Percentiles rank a stretch among this genome's conserved stretches.
Evolutionary conservation across 2,888 invertebrate species (phyloP).

Genomic region (Ferdinandea cuprea): DNA sequence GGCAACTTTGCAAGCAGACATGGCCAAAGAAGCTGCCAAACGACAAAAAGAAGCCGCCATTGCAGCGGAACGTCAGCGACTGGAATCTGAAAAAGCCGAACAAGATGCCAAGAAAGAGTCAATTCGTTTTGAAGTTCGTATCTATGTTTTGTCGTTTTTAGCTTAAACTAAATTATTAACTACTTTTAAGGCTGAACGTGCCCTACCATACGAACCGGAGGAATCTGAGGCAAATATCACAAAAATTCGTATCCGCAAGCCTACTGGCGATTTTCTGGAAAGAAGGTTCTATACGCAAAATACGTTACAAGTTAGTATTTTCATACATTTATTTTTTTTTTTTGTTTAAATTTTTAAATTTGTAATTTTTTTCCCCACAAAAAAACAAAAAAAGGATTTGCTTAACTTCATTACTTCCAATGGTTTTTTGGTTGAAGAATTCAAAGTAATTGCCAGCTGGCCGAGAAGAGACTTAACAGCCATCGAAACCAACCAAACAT

Average conservation of each 20-base stretch:
- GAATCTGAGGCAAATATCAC: slow-evolving; percentile 85
- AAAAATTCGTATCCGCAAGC: slow-evolving; percentile 92
- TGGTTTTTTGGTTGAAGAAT: slow-evolving; percentile 94
- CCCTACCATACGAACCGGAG: slow-evolving; percentile 89
- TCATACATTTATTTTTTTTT: background rate
- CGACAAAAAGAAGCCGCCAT: slow-evolving; percentile 87
- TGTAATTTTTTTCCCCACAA: background rate
- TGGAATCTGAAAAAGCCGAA: slow-evolving; percentile 89
- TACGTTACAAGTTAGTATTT: slow-evolving; percentile 84
- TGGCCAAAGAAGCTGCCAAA: slow-evolving; percentile 94
- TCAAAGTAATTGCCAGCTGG: slow-evolving; percentile 96
- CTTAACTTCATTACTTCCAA: slow-evolving; percentile 94
- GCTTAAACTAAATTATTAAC: background rate
- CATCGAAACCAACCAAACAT: slow-evolving; percentile 89
- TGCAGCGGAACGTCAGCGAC: slow-evolving; percentile 88
- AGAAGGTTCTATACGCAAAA: slow-evolving; percentile 87
- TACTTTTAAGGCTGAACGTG: slow-evolving; percentile 85
- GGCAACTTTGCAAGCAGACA: slow-evolving; percentile 89
- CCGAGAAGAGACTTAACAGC: slow-evolving; percentile 96
- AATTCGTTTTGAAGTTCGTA: slow-evolving; percentile 79
- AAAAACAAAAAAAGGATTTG: slow-evolving; percentile 84
- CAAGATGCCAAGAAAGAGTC: slow-evolving; percentile 90
- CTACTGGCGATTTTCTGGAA: slow-evolving; percentile 90
- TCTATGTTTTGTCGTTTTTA: background rate
- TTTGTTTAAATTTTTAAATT: background rate